Base-by-base conservation (phyloP, 2,888 invertebrate species). In the Drosophila recens region DNA sequence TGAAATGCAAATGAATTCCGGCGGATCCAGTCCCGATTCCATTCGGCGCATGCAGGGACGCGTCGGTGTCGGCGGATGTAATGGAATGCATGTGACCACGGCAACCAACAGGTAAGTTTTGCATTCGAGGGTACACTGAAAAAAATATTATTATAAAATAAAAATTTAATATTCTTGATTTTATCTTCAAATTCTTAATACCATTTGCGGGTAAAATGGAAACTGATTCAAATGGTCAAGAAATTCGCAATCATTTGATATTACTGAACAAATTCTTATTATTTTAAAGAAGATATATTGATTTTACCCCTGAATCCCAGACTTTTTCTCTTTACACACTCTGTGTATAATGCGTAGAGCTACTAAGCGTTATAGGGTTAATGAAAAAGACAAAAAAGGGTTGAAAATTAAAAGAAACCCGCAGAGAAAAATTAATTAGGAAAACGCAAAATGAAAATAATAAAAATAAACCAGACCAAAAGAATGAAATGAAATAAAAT, bases 31-130 rank as follows among this genome's bases (percentile, higher is more conserved):
- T 71, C 97, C 96, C 6, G 96, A 96, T 90, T 97, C 96, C 0
- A 93, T 95, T 45, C 94, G 96, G 53, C 94, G 94, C 79, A 93
- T 93, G 89, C 95, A 94, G 88, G 94, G 94, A 52, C 92, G 96
- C 51, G 95, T 95, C 49, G 96, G 96, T 3, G 96, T 97, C 82
- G 95, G 95, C 49, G 96, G 96, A 3, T 97, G 97, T 90, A 97
- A 97, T 92, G 97, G 97, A 8, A 93, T 97, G 40, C 96, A 97
- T 90, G 94, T 96, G 5, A 96, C 96, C 40, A 94, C 95, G 11
- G 96, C 96, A 5, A 96, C 96, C 43, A 96, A 96, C 88, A 94
- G 96, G 96, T 92, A 61, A 83, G 83, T 72, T 30, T 11, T 9
- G 0, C 15, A 9, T 10, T 4, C 53, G 58, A 56, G 64, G 43